phyloP scores from a whole-genome alignment of 2,797 vertebrate species.

The Sternarchorhynchus goeldii region DNA sequence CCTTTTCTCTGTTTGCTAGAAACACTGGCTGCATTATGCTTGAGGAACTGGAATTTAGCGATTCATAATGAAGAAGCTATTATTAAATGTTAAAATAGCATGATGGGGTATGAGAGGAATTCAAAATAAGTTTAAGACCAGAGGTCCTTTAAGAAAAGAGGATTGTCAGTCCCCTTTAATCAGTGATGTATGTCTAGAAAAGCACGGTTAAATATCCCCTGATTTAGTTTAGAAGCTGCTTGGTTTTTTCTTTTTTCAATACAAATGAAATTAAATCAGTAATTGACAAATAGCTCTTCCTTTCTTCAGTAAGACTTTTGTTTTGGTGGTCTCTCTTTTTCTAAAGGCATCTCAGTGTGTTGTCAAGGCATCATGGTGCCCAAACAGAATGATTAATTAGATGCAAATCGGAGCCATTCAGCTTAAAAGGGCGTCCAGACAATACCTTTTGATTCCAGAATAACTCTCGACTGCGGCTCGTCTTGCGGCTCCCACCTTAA shows the following conservation, averaged over 20 bases:
- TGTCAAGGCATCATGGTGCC: constrained; percentile 36
- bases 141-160: background rate
- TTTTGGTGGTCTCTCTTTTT: constrained; percentile 32
- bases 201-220: too few relatives aligned
- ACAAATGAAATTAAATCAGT: background rate
- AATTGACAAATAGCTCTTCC: constrained; percentile 13
- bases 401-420: constrained; percentile 40
- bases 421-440: constrained; percentile 21
- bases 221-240: too few relatives aligned
- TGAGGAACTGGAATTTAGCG: too few relatives aligned
- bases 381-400: constrained; percentile 54
- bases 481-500: constrained; percentile 8
- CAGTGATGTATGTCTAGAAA: background rate
- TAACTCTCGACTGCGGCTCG: constrained; percentile 28
- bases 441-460: constrained; percentile 45
- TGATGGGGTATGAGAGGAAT: background rate
- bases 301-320: constrained; percentile 20
- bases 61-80: too few relatives aligned
- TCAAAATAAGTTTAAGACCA: background rate
- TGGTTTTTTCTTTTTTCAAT: background rate
- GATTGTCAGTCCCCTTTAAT: background rate
- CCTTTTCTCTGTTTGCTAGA: background rate
- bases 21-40: too few relatives aligned
- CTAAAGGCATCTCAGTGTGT: constrained; percentile 29
- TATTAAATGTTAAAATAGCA: background rate